Evolutionary conservation across 2,113 vertebrate genomes (phyloP).

Genomic region (Callipepla californica): DNA sequence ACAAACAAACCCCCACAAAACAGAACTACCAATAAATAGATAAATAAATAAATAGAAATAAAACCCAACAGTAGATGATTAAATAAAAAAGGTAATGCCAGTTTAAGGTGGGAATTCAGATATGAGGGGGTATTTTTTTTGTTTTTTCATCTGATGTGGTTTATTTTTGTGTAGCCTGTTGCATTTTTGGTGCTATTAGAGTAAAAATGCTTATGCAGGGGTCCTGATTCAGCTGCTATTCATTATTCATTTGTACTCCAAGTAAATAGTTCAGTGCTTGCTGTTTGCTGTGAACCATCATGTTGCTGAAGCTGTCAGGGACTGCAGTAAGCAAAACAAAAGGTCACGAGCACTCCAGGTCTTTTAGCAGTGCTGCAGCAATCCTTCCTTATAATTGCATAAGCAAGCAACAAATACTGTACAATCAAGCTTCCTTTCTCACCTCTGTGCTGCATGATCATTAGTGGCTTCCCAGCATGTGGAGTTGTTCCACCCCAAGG

Average conservation of each 20-base stretch:
- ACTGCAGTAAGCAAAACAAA: constrained; percentile 11
- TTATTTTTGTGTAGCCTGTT: background rate
- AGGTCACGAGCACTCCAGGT: background rate
- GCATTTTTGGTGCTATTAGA: background rate
- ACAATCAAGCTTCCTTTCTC: background rate
- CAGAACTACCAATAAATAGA: background rate
- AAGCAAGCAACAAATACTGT: background rate
- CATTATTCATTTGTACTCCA: background rate
- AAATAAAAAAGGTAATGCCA: background rate
- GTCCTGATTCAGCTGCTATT: background rate
- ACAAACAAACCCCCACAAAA: background rate
- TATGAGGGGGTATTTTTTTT: background rate
- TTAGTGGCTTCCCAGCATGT: background rate
- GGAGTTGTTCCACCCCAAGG: background rate
- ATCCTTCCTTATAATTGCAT: background rate
- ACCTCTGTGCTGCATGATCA: background rate
- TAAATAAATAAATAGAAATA: background rate
- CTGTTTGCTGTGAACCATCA: background rate
- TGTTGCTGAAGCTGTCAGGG: background rate
- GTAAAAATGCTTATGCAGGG: background rate
- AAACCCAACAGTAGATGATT: background rate
- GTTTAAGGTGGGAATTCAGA: background rate
- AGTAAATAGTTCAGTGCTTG: background rate
- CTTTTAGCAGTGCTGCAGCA: background rate
- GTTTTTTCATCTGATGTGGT: background rate